Conservation (phyloP, 2,113 vertebrate genomes). For the Micromys minutus region DNA sequence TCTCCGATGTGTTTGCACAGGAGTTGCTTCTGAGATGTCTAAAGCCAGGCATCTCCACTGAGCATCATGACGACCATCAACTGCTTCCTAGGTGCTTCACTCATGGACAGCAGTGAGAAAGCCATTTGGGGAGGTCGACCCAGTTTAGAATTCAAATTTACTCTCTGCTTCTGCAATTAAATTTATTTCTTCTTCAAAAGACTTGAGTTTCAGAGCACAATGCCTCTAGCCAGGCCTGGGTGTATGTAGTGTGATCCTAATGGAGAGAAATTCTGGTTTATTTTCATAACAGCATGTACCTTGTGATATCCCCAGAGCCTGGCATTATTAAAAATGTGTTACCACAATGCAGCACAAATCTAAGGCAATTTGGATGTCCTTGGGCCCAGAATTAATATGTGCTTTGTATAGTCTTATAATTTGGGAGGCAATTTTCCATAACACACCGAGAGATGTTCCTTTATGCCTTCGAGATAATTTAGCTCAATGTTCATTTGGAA, state of each 20-base stretch:
- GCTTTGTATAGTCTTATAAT: conserved; percentile 79
- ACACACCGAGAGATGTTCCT: conserved; percentile 74
- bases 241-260: background rate
- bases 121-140: conserved; percentile 50
- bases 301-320: conserved; percentile 32
- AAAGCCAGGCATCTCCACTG: background rate
- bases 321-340: conserved; percentile 56
- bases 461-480: conserved; percentile 76
- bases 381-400: conserved; percentile 77
- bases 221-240: conserved; percentile 11
- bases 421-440: conserved; percentile 80
- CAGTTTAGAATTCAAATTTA: conserved; percentile 69
- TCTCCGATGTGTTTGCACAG: fast-evolving
- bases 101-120: background rate
- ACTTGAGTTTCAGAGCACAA: conserved; percentile 60
- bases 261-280: conserved; percentile 55
- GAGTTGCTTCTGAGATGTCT: background rate
- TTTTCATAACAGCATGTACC: conserved; percentile 57
- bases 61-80: fast-evolving
- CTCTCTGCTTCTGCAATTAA: conserved; percentile 43
- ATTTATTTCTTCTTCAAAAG: conserved; percentile 68
- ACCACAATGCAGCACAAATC: conserved; percentile 49
- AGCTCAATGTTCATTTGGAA: conserved; percentile 77
- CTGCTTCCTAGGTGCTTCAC: background rate
- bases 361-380: conserved; percentile 75